Evolutionary conservation across 2,113 vertebrate genomes (phyloP), one percentile per base, ranked within the genome.

Genomic region (Athene noctua): DNA sequence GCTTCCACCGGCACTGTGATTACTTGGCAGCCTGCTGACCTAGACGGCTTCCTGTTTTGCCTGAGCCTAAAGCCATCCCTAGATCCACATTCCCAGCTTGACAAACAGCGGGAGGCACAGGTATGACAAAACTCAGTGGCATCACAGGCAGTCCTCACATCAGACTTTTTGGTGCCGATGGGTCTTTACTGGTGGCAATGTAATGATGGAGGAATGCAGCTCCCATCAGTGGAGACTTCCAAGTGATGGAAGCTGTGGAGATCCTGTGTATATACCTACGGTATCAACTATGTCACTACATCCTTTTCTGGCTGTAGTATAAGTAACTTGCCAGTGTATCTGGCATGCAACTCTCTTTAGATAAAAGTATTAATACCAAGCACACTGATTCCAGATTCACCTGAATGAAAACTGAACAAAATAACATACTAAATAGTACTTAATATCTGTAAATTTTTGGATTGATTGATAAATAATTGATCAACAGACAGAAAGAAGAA

Each of bases 11-110:
- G 29, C 15, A 13, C 17, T 9, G 23, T 34, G 77, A 68, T 81
- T 81, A 67, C 67, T 61, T 79, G 71, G 23, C 80, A 89, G 74
- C 62, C 78, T 79, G 75, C 26, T 92, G 93, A 95, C 84, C 49
- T 18, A 90, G 85, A 65, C 1, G 0, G 81, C 61, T 94, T 96
- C 87, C 78, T 96, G 78, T 90, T 96, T 94, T 94, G 92, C 84
- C 87, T 82, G 49, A 90, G 90, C 91, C 84, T 96, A 77, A 82
- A 96, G 94, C 74, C 74, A 87, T 72, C 80, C 62, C 61, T 2
- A 3, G 52, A 88, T 94, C 70, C 74, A 90, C 19, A 34, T 71
- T 85, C 77, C 65, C 87, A 58, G 66, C 54, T 10, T 70, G 93
- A 78, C 87, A 93, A 72, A 95, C 15, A 32, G 9, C 0, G 0